These are phyloP conservation scores for Wasmannia auropunctata DNA, from an alignment of 1,140 invertebrate species.

Conservation along the genomic window DNA sequence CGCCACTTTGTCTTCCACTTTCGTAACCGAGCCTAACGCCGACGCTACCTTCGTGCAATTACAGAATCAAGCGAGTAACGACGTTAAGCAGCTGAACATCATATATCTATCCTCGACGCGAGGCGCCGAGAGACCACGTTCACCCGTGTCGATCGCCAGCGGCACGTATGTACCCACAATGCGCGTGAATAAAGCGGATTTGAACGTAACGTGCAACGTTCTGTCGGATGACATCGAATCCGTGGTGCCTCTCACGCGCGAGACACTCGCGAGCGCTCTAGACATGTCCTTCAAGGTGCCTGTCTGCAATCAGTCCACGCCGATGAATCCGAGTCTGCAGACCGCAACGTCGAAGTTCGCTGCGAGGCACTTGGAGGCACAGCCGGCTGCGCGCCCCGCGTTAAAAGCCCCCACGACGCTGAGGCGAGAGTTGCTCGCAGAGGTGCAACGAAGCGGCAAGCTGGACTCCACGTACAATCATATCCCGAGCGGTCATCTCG, in stretches of 20 bases:
- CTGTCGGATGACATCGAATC: neutral
- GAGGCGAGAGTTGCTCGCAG: constrained; percentile 75
- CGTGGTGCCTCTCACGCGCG: neutral
- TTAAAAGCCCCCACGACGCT: constrained; percentile 62
- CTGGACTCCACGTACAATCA: constrained; percentile 73
- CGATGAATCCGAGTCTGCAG: constrained; percentile 5
- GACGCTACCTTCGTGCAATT: constrained; percentile 16
- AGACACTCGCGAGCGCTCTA: constrained; percentile 25
- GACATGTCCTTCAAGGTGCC: constrained; percentile 60
- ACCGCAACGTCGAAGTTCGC: constrained; percentile 5
- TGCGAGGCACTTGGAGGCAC: constrained; percentile 12
- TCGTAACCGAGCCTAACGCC: constrained; percentile 51
- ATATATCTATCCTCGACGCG: constrained; percentile 19
- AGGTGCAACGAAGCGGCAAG: constrained; percentile 68
- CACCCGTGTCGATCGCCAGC: neutral
- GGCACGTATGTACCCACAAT: neutral
- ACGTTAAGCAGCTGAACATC: constrained; percentile 1
- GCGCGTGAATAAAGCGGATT: neutral
- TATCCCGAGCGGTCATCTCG: constrained; percentile 59
- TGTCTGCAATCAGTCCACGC: constrained; percentile 53
- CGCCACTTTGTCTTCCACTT: constrained; percentile 64
- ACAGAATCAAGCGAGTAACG: neutral
- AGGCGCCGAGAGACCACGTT: neutral
- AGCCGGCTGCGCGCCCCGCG: neutral
- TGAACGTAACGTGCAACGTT: neutral